These are phyloP conservation scores for Cinclus cinclus DNA, from an alignment of 2,113 vertebrate genomes.

Conservation along the genomic window DNA sequence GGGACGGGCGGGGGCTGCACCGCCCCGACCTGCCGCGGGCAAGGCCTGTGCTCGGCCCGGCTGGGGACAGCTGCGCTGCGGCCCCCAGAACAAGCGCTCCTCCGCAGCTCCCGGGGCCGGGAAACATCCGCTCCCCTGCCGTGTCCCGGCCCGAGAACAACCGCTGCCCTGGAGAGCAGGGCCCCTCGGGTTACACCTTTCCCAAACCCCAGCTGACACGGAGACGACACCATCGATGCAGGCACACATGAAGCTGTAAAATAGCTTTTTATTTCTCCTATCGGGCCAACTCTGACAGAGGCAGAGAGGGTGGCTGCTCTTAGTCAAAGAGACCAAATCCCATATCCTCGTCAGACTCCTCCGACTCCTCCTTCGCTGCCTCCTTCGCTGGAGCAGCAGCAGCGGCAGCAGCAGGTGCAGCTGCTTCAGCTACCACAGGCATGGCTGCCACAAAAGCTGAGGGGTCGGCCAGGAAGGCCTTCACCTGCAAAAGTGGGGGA, in stretches of 20 bases:
- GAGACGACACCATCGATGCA: neutral
- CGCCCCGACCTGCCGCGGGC: neutral
- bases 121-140: neutral
- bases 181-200: accelerated
- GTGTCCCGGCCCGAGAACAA: neutral
- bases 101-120: neutral
- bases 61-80: neutral
- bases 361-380: conserved; percentile 88
- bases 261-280: conserved; percentile 66
- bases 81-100: neutral
- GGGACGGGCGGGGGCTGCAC: neutral
- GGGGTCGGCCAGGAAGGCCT: conserved; percentile 94
- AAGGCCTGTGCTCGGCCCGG: neutral
- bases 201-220: accelerated
- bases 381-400: conserved; percentile 79
- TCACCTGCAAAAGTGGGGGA: conserved; percentile 75
- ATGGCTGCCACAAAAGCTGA: conserved; percentile 85
- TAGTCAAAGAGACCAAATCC: conserved; percentile 95
- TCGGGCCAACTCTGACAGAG: neutral
- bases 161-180: accelerated
- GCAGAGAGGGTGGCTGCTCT: neutral
- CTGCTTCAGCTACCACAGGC: conserved; percentile 57
- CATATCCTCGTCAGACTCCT: conserved; percentile 96
- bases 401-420: conserved; percentile 56
- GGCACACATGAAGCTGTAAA: neutral